Evolutionary conservation across 2,797 vertebrate genomes (phyloP), one percentile per base, ranked within the genome.

Genomic region (Chaenodraco wilsoni): DNA sequence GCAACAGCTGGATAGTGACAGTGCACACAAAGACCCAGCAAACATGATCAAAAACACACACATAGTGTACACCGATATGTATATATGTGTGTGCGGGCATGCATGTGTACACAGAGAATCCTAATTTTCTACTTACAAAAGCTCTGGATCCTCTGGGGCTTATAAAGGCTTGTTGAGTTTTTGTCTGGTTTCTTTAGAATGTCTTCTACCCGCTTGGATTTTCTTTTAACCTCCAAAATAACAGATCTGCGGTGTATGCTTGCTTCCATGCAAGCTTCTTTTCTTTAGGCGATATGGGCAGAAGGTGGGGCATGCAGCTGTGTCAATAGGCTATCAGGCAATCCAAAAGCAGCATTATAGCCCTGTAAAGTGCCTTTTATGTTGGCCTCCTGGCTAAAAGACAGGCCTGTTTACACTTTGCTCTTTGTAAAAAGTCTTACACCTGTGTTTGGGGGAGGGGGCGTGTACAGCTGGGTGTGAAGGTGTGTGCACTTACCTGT

Each of bases 301-400:
- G 76, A 84, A 86, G 92, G 93, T 91, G 88, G 90, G 90, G 89
- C 87, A 72, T 69, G 89, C 94, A 95, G 94, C 94, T 95, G 93
- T 93, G 93, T 95, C 93, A 95, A 94, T 93, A 95, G 79, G 88
- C 86, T 76, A 92, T 82, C 65, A 23, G 82, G 79, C 78, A 76
- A 80, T 84, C 83, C 88, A 76, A 90, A 93, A 90, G 89, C 83
- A 76, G 78, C 76, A 79, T 87, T 79, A 79, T 86, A 89, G 89
- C 71, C 41, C 72, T 75, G 76, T 84, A 79, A 82, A 81, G 48
- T 33, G 71, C 62, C 91, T 92, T 93, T 94, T 88, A 90, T 93
- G 87, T 89, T 9, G 70, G 74, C 79, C 85, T 88, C 59, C 78
- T 86, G 86, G 90, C 82, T 81, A 78, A 85, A 87, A 84, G 80